Conservation (phyloP, 2,888 invertebrate species). For the Sceliomorpha sp. region DNA sequence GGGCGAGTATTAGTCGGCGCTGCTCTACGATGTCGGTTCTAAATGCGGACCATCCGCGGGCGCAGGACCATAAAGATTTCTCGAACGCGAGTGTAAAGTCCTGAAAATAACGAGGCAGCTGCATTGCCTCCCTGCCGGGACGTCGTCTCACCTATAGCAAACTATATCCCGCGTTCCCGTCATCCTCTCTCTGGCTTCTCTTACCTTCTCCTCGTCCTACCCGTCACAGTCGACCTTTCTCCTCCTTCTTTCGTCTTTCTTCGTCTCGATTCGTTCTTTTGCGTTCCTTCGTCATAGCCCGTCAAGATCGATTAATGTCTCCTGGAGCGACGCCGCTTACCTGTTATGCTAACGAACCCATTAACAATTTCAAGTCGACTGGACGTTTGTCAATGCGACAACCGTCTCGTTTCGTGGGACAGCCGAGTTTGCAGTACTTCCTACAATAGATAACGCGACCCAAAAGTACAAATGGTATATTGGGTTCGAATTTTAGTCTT, state of each 20-base stretch:
- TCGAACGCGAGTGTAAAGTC: conserved; percentile 64
- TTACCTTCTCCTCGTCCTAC: conserved; percentile 37
- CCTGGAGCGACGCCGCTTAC: conserved; percentile 55
- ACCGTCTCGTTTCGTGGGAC: conserved; percentile 49
- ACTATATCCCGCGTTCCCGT: conserved; percentile 41
- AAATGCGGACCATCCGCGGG: conserved; percentile 35
- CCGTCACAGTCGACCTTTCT: conserved; percentile 44
- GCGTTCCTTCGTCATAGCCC: conserved; percentile 56
- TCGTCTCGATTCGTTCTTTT: conserved; percentile 41
- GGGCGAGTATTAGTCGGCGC: conserved; percentile 40
- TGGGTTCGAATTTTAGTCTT: too few relatives aligned
- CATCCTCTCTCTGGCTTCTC: conserved; percentile 49
- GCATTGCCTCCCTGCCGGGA: conserved; percentile 65
- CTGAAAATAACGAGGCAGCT: conserved; percentile 75
- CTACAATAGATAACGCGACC: not conserved
- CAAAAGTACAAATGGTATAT: too few relatives aligned
- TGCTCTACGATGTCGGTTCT: conserved; percentile 41
- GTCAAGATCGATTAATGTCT: conserved; percentile 59
- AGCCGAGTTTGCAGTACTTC: conserved; percentile 15
- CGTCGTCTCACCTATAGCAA: conserved; percentile 44
- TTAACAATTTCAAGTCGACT: conserved; percentile 56
- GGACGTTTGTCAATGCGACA: conserved; percentile 58
- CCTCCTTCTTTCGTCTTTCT: conserved; percentile 45
- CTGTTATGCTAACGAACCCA: conserved; percentile 59
- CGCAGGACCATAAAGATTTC: conserved; percentile 54